A percentile compares a stretch with the other conserved stretches of the same genome.
These are phyloP conservation scores for Tragelaphus strepsiceros DNA, from an alignment of 2,113 vertebrate species.

Conservation along the genomic window DNA sequence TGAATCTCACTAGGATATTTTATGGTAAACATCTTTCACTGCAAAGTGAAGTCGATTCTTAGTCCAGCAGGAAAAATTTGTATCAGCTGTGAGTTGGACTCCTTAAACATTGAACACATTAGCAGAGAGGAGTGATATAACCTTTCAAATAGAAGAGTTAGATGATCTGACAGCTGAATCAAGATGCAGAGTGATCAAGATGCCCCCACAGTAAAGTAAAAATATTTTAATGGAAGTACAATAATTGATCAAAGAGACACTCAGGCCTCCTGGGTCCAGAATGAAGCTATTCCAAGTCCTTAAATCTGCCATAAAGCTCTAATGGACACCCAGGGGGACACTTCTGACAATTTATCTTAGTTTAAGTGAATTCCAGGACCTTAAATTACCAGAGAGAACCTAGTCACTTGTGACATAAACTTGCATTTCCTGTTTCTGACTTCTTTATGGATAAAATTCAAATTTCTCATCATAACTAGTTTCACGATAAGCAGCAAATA, in stretches of 20 bases:
- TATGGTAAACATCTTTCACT: slow-evolving; percentile 7
- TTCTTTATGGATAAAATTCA: slow-evolving; percentile 17
- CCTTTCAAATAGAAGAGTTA: slow-evolving; percentile 59
- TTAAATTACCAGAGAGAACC: slow-evolving; percentile 60
- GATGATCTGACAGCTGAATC: slow-evolving; percentile 43
- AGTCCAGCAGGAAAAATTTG: slow-evolving; percentile 24
- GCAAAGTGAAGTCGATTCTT: not conserved
- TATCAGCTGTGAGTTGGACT: not conserved
- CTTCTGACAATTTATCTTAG: slow-evolving; percentile 60
- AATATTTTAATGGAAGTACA: slow-evolving; percentile 68
- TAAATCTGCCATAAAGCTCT: slow-evolving; percentile 57
- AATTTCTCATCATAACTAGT: slow-evolving; percentile 23
- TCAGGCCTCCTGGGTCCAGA: slow-evolving; percentile 24
- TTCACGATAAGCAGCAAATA: not conserved
- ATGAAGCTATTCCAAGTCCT: slow-evolving; percentile 39
- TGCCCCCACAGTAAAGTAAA: slow-evolving; percentile 63
- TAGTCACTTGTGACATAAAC: slow-evolving; percentile 30
- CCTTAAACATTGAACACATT: slow-evolving; percentile 39
- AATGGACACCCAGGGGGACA: slow-evolving; percentile 48
- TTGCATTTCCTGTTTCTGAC: slow-evolving; percentile 37
- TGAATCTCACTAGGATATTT: slow-evolving; percentile 26
- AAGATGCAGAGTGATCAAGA: slow-evolving; percentile 54
- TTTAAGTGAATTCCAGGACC: slow-evolving; percentile 69
- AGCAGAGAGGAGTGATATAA: slow-evolving; percentile 41
- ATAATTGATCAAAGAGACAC: slow-evolving; percentile 69